Evolutionary conservation across 2,797 vertebrate species (phyloP).

Genomic region (Gobio occitaniae): DNA sequence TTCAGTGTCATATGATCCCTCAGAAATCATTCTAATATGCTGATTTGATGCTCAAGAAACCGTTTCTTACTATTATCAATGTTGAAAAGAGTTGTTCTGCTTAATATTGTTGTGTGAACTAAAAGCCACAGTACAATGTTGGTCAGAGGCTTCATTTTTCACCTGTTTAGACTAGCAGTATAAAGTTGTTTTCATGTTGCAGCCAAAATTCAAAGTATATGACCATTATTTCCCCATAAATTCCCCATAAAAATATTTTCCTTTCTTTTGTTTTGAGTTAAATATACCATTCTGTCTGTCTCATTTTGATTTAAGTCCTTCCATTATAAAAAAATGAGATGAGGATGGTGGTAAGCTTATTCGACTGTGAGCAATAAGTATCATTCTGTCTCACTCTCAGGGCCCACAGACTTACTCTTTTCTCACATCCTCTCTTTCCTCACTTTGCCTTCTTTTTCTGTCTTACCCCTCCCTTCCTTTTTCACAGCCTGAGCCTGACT

Average conservation of each 20-base stretch:
- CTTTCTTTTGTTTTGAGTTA: neutral
- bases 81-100: neutral
- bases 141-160: neutral
- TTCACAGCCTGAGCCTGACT: constrained; percentile 5
- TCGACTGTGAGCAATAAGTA: neutral
- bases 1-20: neutral
- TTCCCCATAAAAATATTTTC: neutral
- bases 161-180: neutral
- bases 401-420: neutral
- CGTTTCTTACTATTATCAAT: neutral
- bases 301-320: neutral
- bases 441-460: constrained; percentile 33
- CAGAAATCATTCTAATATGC: neutral
- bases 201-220: neutral
- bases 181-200: neutral
- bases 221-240: neutral
- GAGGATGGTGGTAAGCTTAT: neutral
- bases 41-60: neutral
- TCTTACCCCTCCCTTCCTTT: neutral
- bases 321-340: neutral
- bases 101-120: neutral
- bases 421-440: constrained; percentile 21
- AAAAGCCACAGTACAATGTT: neutral
- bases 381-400: neutral
- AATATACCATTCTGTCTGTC: neutral